Base-by-base conservation (phyloP, 2,113 vertebrate species). In the Stigmatopora nigra region DNA sequence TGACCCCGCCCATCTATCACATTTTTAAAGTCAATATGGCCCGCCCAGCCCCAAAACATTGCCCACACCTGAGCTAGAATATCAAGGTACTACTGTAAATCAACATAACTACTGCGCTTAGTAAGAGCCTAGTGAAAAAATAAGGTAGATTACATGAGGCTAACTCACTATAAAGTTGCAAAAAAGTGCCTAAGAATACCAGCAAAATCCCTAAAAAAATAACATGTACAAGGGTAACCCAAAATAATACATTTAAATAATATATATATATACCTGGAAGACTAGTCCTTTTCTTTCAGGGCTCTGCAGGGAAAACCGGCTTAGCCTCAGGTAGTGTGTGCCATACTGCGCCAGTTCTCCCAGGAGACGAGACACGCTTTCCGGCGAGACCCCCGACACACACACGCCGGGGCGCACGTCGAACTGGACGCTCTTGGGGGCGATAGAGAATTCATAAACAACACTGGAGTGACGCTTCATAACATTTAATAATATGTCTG, bases 311-410 rank as follows among this genome's bases (percentile, higher is more conserved):
- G 93, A 93, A 80, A 99, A 99, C 46, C 70, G 90, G 73, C 94
- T 97, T 0, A 99, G 90, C 38, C 96, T 91, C 16, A 92, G 81
- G 72, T 99, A 99, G 61, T 93, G 86, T 1, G 97, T 97, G 65
- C 95, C 95, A 0, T 94, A 94, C 70, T 92, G 93, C 0, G 93
- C 94, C 75, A 98, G 88, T 84, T 97, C 95, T 0, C 86, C 88
- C 49, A 99, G 80, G 11, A 99, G 89, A 76, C 91, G 91, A 57
- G 93, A 90, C 82, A 95, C 83, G 1, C 94, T 93, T 87, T 99
- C 95, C 0, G 94, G 91, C 31, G 96, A 98, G 0, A 93, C 92
- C 41, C 97, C 97, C 0, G 94, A 98, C 6, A 99, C 88, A 3
- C 94, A 97, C 35, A 98, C 76, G 0, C 95, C 93, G 0, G 88